These are phyloP conservation scores for Chrysomallon squamiferum DNA, from an alignment of 1,140 invertebrate species.

Conservation along the genomic window DNA sequence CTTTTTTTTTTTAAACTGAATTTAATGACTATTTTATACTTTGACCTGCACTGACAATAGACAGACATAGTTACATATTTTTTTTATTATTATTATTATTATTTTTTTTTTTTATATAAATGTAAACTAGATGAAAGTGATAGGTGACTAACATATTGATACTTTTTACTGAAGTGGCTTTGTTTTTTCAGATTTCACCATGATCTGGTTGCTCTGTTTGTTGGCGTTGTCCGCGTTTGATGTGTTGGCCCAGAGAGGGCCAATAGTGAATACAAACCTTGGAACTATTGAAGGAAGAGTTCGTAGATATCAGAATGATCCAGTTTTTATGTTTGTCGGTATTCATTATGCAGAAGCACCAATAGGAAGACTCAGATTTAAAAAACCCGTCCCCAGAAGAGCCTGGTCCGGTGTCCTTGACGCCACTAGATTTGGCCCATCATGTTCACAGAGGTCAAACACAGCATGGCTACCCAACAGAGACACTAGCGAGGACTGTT, in stretches of 20 bases:
- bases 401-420: background rate
- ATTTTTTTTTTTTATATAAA: too few species aligned
- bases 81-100: too few species aligned
- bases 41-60: too few species aligned
- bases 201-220: too few species aligned
- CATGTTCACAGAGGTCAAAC: conserved; percentile 70
- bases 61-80: too few species aligned
- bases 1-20: too few species aligned
- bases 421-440: conserved; percentile 81
- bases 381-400: background rate
- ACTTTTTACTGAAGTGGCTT: too few species aligned
- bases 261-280: background rate
- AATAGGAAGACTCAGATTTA: background rate
- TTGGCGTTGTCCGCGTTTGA: too few species aligned
- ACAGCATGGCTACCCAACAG: background rate
- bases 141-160: too few species aligned
- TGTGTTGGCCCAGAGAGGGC: background rate
- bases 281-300: background rate
- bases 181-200: too few species aligned
- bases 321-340: background rate
- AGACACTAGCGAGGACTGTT: conserved; percentile 82
- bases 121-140: too few species aligned
- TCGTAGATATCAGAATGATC: background rate
- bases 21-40: too few species aligned
- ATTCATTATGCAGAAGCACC: background rate